Conservation (phyloP, 2,797 vertebrate genomes). For the Hyperoplus immaculatus region DNA sequence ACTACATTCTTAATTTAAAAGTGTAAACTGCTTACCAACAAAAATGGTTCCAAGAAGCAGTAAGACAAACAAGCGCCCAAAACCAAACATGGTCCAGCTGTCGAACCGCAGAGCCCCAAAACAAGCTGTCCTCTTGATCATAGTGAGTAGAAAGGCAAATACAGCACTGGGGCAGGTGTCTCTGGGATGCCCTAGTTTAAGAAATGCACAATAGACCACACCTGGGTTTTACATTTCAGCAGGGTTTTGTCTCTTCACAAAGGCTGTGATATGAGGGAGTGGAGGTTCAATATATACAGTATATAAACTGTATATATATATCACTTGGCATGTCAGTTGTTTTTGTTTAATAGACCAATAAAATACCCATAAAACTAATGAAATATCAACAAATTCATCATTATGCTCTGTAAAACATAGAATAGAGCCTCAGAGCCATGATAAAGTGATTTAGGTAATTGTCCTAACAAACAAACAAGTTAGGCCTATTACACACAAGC, state of each 20-base stretch:
- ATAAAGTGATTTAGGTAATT: too few relatives aligned
- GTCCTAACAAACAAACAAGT: too few relatives aligned
- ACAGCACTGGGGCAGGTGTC: not conserved
- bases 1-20: conserved; percentile 12
- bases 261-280: conserved; percentile 3
- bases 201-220: conserved; percentile 26
- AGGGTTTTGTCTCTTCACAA: conserved; percentile 45
- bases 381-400: too few relatives aligned
- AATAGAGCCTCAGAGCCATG: too few relatives aligned
- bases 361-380: too few relatives aligned
- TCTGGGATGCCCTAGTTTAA: conserved; percentile 38
- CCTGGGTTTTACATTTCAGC: conserved; percentile 52
- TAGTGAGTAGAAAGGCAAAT: conserved; percentile 17
- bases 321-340: too few relatives aligned
- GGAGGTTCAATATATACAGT: not conserved
- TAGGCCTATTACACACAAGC: too few relatives aligned
- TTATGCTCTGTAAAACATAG: too few relatives aligned
- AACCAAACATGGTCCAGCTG: not conserved
- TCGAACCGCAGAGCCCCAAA: not conserved
- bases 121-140: conserved; percentile 17
- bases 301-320: too few relatives aligned
- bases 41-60: conserved; percentile 34
- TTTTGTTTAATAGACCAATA: too few relatives aligned
- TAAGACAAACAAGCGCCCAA: conserved; percentile 30
- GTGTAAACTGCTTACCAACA: conserved; percentile 42